These are phyloP conservation scores for Nilaparvata lugens DNA, from an alignment of 1,140 invertebrate species.

Conservation along the genomic window DNA sequence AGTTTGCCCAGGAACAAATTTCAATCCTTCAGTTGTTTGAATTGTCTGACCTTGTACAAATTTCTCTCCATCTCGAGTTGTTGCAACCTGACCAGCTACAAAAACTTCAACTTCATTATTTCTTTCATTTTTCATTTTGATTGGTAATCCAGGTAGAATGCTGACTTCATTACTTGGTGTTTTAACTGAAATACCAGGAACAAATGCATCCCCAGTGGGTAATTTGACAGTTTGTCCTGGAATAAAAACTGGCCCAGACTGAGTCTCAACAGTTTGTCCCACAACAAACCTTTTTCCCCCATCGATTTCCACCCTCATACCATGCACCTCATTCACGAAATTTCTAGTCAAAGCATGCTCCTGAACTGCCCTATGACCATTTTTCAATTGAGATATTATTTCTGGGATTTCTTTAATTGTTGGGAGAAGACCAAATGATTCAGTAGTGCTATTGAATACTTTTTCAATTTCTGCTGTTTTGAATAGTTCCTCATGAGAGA, in stretches of 20 bases:
- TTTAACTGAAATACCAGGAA: constrained; percentile 62
- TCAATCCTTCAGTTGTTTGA: constrained; percentile 25
- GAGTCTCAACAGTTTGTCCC: constrained; percentile 38
- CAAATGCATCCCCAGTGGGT: constrained; percentile 52
- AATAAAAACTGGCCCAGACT: constrained; percentile 40
- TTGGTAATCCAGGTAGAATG: constrained; percentile 58
- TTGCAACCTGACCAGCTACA: constrained; percentile 52
- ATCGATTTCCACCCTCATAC: constrained; percentile 52
- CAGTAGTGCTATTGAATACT: constrained; percentile 41
- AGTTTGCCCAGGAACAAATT: constrained; percentile 63
- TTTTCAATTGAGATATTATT: constrained; percentile 49
- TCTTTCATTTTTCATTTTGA: constrained; percentile 48
- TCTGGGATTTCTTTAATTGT: constrained; percentile 49
- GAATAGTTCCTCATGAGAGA: constrained; percentile 43
- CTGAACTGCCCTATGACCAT: constrained; percentile 33
- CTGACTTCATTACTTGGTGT: constrained; percentile 48
- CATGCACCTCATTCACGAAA: constrained; percentile 45
- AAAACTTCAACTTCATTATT: constrained; percentile 47
- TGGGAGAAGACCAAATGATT: constrained; percentile 45
- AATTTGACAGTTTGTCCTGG: constrained; percentile 60
- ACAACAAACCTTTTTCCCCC: constrained; percentile 44
- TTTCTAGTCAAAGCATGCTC: constrained; percentile 39
- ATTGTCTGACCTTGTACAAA: constrained; percentile 52
- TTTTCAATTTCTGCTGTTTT: constrained; percentile 48
- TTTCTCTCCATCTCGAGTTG: constrained; percentile 51